Evolutionary conservation across 2,797 vertebrate genomes (phyloP).

Genomic region (Leuciscus waleckii): DNA sequence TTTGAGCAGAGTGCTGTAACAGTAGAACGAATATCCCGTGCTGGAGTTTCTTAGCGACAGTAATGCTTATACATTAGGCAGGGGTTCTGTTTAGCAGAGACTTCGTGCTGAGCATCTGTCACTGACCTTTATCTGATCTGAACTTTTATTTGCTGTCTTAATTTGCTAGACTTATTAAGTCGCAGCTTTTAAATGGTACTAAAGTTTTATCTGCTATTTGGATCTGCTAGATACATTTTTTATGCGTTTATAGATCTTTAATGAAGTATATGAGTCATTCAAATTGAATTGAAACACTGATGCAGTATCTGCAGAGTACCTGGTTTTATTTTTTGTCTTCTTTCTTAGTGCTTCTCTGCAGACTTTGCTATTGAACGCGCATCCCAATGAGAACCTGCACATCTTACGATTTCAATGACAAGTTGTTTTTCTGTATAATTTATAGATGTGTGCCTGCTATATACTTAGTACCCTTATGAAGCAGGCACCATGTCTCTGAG

Average conservation of each 20-base stretch:
- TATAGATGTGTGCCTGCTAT: conserved; percentile 15
- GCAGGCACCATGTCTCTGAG: conserved; percentile 55
- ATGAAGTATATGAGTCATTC: not conserved
- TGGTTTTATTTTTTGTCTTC: not conserved
- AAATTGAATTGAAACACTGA: not conserved
- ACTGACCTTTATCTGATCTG: conserved; percentile 34
- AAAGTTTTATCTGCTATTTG: conserved; percentile 15
- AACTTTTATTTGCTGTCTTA: conserved; percentile 15
- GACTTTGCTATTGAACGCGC: not conserved
- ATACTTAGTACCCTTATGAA: conserved; percentile 22
- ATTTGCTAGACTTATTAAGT: conserved; percentile 13
- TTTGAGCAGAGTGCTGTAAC: conserved; percentile 68
- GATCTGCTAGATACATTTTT: not conserved
- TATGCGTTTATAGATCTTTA: not conserved
- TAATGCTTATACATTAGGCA: conserved; percentile 68
- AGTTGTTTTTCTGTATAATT: not conserved
- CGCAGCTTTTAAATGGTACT: not conserved
- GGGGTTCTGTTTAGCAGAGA: conserved; percentile 31
- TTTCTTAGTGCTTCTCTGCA: not conserved
- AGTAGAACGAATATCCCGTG: conserved; percentile 73
- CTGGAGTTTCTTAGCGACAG: conserved; percentile 67
- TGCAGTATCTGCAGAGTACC: not conserved
- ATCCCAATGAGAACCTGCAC: not conserved
- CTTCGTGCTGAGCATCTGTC: conserved; percentile 44
- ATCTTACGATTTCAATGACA: conserved; percentile 2